Conservation (phyloP, 2,113 vertebrate genomes). For the human (Homo sapiens) region GRCh38 chr12:30163501-30164000, state of each 20-base stretch:
- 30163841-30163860: not conserved
- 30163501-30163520: constrained; percentile 80
- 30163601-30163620: not conserved
- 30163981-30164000: not conserved
- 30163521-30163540: constrained; percentile 87
- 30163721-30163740: constrained; percentile 59
- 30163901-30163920: not conserved
- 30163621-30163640: not conserved
- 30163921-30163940: not conserved
- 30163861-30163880: not conserved
- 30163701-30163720: constrained; percentile 45
- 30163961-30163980: not conserved
- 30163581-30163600: constrained; percentile 90
- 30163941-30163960: not conserved
- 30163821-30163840: not conserved
- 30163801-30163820: not conserved
- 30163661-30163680: not conserved
- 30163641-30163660: not conserved
- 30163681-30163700: constrained; percentile 26
- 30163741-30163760: constrained; percentile 24
- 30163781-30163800: not conserved
- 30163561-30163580: constrained; percentile 87
- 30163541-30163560: constrained; percentile 88
- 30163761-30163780: not conserved
- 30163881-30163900: not conserved